A percentile compares a stretch with the other conserved stretches of the same genome.
Conservation (phyloP, 2,113 vertebrate genomes). For the Erpornis zantholeuca region DNA sequence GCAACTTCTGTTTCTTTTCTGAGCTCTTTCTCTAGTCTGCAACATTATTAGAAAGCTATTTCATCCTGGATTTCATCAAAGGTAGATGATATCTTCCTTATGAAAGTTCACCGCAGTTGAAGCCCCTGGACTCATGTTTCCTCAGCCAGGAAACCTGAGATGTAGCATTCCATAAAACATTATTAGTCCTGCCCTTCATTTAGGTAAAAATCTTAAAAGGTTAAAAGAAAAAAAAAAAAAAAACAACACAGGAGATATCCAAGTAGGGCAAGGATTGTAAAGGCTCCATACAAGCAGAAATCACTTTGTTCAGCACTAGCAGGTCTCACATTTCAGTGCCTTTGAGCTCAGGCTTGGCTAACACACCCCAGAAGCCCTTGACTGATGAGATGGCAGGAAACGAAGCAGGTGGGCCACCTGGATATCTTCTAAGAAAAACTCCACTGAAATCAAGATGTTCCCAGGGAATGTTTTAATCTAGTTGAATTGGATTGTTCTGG, state of each 20-base stretch:
- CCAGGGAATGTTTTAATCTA: not conserved
- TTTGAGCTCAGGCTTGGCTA: not conserved
- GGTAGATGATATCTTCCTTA: not conserved
- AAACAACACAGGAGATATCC: not conserved
- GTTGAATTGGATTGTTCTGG: not conserved
- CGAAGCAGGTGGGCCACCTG: not conserved
- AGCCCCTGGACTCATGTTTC: not conserved
- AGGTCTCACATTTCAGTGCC: not conserved
- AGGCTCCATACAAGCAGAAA: not conserved
- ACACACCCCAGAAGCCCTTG: not conserved
- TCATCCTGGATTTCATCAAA: not conserved
- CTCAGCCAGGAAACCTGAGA: not conserved
- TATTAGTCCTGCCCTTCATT: not conserved
- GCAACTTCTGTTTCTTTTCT: not conserved
- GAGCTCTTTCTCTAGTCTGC: not conserved
- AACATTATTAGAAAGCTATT: not conserved
- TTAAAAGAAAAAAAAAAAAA: not conserved
- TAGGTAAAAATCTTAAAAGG: not conserved
- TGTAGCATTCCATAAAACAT: not conserved
- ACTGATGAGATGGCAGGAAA: not conserved
- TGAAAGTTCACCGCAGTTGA: not conserved
- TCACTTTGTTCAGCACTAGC: not conserved
- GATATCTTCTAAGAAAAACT: not conserved
- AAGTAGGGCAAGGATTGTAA: not conserved
- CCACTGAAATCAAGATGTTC: not conserved